Conservation (phyloP, 2,888 invertebrate species). For the Ryuthela nishihirai region DNA sequence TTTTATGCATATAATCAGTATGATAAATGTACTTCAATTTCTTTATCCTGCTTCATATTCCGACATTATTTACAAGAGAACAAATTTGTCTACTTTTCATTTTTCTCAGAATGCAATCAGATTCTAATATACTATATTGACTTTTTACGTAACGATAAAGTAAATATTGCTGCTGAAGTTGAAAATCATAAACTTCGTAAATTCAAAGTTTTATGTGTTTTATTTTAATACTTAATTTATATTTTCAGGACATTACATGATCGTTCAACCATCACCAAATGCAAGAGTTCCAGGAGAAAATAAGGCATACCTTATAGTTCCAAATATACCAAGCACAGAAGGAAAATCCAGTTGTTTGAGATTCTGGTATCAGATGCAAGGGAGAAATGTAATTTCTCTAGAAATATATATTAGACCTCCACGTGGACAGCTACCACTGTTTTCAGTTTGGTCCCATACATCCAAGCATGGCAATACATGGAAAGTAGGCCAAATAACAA, state of each 20-base stretch:
- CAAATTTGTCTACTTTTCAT: too few species aligned
- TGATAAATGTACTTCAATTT: too few species aligned
- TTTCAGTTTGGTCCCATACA: conserved; percentile 22
- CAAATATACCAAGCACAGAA: conserved; percentile 20
- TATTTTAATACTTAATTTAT: too few species aligned
- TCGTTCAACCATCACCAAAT: conserved; percentile 17
- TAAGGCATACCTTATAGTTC: conserved; percentile 24
- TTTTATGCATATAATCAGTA: too few species aligned
- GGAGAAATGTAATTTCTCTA: conserved; percentile 43
- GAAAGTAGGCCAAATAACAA: conserved; percentile 34
- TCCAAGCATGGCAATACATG: conserved; percentile 28
- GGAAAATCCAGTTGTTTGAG: conserved; percentile 31
- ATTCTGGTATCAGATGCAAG: conserved; percentile 50
- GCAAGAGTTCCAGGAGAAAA: conserved; percentile 21
- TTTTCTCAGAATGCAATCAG: too few species aligned
- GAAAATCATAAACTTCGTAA: too few species aligned
- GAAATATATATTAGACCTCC: conserved; percentile 19
- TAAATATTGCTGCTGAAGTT: too few species aligned
- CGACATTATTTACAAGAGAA: too few species aligned
- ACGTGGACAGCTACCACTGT: conserved; percentile 1
- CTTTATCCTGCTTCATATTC: too few species aligned
- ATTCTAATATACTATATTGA: too few species aligned
- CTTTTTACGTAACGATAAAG: too few species aligned
- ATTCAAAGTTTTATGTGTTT: too few species aligned
- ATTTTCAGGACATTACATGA: conserved; percentile 32